phyloP scores from a whole-genome alignment of 2,888 invertebrate genomes.

The Parnassius orleans region DNA sequence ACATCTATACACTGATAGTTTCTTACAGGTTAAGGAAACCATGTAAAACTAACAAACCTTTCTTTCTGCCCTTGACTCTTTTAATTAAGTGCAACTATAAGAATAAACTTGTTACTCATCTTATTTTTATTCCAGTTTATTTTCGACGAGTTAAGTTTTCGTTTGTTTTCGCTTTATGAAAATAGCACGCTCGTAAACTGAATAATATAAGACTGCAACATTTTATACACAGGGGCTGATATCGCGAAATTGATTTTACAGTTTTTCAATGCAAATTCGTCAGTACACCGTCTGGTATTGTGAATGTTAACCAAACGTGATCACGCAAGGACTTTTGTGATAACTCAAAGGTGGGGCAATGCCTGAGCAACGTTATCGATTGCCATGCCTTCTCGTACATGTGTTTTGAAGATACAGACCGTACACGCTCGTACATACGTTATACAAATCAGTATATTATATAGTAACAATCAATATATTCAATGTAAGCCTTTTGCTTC shows the following conservation, averaged over 20 bases:
- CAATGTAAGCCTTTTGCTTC: slow-evolving; percentile 16
- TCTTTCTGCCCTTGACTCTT: not conserved
- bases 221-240: slow-evolving; percentile 39
- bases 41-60: not conserved
- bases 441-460: slow-evolving; percentile 7
- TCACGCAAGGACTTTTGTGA: slow-evolving; percentile 39
- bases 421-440: slow-evolving; percentile 5
- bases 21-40: no score
- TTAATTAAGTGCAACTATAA: no score
- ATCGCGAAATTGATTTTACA: slow-evolving; percentile 46
- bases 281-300: slow-evolving; percentile 38
- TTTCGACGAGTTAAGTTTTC: slow-evolving; percentile 6
- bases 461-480: slow-evolving; percentile 19
- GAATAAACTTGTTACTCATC: not conserved
- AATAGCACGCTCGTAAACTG: slow-evolving; percentile 4
- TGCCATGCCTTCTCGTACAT: slow-evolving; percentile 21
- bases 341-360: slow-evolving; percentile 30
- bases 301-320: slow-evolving; percentile 47
- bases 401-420: slow-evolving; percentile 17
- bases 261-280: slow-evolving; percentile 53
- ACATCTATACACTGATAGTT: no score
- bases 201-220: slow-evolving; percentile 33
- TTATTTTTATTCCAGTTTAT: not conserved
- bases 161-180: slow-evolving; percentile 18
- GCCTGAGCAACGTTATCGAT: slow-evolving; percentile 21